Base-by-base conservation (phyloP, 2,888 invertebrate genomes). In the Polietes domitor region DNA sequence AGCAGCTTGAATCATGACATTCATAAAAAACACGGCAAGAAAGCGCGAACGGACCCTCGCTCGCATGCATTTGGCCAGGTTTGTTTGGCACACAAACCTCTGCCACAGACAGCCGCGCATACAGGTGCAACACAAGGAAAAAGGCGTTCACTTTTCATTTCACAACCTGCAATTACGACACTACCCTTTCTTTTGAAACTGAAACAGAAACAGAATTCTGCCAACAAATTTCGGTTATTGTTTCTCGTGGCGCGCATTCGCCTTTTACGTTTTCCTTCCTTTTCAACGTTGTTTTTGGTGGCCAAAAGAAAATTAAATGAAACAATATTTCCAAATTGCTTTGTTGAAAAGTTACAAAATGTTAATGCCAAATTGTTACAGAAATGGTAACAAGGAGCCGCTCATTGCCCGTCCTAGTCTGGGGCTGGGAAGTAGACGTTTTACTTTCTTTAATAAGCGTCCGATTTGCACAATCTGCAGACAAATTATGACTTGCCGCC, bases 141-240 rank as follows among this genome's bases (percentile, higher is more conserved):
- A 84, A 81, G 81, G 84, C 84, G 84, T 84, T 81, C 78, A 81
- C 81, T 84, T 81, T 76, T 76, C 24, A 32, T 21, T 41, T 19
- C 24, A 68, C 41, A 68, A 43, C 68, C 68, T 41, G 68, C 41
- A 68, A 68, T 68, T 68, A 68, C 68, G 24, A 21, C 68, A 37
- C 41, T 15, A 43, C 68, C 24, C 21, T 43, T 68, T 32, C 65
- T 65, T 65, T 65, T 17, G 53, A 17, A 58, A 58, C 58, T n/a
- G n/a, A n/a, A n/a, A n/a, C n/a, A n/a, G 1, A 4, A 58, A 12
- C 43, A 68, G 68, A 68, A 68, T 68, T 41, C 3, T n/a, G 7
- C 68, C 24, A 68, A 41, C 15, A 68, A 68, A 43, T 10, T 68
- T 68, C 9, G 61, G 24, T 43, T 43, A 43, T 68, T 68, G 68